Percentiles rank a stretch among this genome's conserved stretches.
Evolutionary conservation across 2,113 vertebrate genomes (phyloP).

Genomic region (Bucco capensis): DNA sequence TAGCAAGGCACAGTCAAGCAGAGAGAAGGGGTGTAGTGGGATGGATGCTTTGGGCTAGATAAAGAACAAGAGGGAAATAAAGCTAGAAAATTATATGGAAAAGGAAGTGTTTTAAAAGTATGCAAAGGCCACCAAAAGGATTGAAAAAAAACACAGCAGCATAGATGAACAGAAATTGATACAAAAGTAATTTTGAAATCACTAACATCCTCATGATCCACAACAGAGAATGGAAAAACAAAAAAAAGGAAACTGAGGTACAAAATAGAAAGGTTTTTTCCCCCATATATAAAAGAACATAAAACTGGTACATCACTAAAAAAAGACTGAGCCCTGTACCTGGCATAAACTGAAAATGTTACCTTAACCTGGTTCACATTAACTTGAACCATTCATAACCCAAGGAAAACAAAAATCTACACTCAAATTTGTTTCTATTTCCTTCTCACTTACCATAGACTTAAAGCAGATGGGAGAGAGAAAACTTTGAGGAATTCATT

Average conservation of each 20-base stretch:
- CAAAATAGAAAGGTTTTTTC: neutral
- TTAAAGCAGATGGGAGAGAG: rapidly evolving
- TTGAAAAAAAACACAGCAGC: slow-evolving; percentile 29
- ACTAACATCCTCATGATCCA: neutral
- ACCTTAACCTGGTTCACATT: too few relatives aligned
- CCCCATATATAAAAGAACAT: neutral
- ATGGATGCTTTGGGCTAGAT: slow-evolving; percentile 11
- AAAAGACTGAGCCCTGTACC: neutral
- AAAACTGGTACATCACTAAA: neutral
- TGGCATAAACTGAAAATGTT: neutral
- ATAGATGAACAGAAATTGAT: neutral
- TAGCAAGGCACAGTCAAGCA: slow-evolving; percentile 27
- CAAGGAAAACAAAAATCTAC: neutral
- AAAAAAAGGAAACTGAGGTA: neutral
- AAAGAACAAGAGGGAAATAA: slow-evolving; percentile 21
- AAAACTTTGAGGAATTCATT: neutral
- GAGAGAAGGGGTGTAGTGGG: slow-evolving; percentile 5
- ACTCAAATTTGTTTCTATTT: neutral
- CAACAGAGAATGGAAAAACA: neutral
- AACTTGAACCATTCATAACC: neutral
- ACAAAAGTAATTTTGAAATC: neutral
- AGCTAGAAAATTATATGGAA: neutral
- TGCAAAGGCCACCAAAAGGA: neutral
- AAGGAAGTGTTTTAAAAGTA: slow-evolving; percentile 20
- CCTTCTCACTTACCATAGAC: neutral